Conservation (phyloP, 2,888 invertebrate species). For the Drosophila affinis region DNA sequence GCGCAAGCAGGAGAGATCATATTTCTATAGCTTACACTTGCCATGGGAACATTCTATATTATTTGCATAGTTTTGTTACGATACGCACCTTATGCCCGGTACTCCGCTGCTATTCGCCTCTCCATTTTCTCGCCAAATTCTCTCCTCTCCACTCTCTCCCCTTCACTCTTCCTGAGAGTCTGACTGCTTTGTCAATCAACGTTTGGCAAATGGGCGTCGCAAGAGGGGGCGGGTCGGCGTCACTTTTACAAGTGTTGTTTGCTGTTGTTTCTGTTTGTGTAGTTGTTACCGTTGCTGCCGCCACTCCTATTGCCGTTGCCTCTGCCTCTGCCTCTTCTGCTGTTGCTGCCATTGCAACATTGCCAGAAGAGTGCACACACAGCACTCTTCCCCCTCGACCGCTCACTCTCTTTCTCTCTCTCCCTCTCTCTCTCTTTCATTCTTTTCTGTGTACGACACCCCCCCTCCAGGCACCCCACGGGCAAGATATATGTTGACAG, state of each 20-base stretch:
- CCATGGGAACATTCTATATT: neutral
- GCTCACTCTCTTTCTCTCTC: neutral
- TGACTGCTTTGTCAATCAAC: constrained; percentile 68
- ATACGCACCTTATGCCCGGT: neutral
- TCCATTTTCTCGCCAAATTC: neutral
- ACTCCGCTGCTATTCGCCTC: neutral
- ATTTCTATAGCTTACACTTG: neutral
- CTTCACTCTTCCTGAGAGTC: neutral
- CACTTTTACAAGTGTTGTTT: constrained; percentile 69
- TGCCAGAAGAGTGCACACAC: constrained; percentile 69
- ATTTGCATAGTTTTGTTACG: neutral
- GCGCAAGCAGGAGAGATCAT: neutral
- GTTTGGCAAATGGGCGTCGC: constrained; percentile 52
- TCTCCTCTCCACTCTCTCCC: neutral
- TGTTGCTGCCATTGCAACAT: constrained; percentile 59
- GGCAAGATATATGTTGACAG: constrained; percentile 75
- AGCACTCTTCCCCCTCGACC: constrained; percentile 35
- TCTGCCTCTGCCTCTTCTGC: constrained; percentile 25
- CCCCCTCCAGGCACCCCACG: constrained; percentile 9
- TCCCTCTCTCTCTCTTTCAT: neutral
- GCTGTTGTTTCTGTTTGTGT: constrained; percentile 18
- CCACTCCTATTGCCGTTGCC: constrained; percentile 6
- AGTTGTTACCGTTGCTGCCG: constrained; percentile 6
- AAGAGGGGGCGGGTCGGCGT: constrained; percentile 19
- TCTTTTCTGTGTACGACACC: neutral